Evolutionary conservation across 2,113 vertebrate genomes (phyloP).

Genomic region (Muscicapa adusta): DNA sequence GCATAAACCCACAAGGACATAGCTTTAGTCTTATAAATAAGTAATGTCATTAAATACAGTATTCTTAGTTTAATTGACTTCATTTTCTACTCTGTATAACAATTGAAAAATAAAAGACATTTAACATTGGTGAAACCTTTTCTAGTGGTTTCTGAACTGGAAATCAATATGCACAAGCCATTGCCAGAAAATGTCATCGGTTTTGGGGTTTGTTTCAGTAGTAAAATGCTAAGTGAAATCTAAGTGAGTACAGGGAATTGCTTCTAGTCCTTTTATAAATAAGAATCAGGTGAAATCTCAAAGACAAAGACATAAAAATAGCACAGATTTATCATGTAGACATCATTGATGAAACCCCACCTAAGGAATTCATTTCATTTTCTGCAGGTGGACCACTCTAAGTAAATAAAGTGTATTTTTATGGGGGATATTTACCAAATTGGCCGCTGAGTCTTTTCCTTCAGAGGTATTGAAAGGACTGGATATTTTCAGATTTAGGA

Average conservation of each 20-base stretch:
- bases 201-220: background rate
- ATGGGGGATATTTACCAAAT: background rate
- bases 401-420: background rate
- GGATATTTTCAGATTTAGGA: background rate
- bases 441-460: background rate
- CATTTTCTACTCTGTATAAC: background rate
- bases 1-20: background rate
- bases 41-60: background rate
- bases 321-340: background rate
- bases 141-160: background rate
- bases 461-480: background rate
- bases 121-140: background rate
- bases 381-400: background rate
- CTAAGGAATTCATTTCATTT: background rate
- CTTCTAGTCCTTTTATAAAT: background rate
- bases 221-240: background rate
- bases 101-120: slow-evolving; percentile 30
- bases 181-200: background rate
- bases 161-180: background rate
- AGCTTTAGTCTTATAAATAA: background rate
- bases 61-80: slow-evolving; percentile 1
- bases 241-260: background rate
- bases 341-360: background rate
- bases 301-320: background rate
- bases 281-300: background rate